Percentiles rank a stretch among this genome's conserved stretches.
Conservation (phyloP, 2,888 invertebrate species). For the Tenthredo livida region DNA sequence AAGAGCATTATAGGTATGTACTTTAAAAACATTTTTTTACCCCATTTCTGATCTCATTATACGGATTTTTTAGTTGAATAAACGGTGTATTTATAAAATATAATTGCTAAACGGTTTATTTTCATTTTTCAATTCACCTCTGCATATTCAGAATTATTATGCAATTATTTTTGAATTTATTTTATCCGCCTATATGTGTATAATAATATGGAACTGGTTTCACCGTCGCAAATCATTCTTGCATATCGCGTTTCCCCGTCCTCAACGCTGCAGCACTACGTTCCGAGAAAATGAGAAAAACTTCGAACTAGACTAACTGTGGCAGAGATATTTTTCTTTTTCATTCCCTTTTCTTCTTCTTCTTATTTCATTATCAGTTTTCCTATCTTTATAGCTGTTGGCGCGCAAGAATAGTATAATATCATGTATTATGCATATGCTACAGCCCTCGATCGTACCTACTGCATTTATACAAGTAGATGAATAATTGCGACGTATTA, state of each 20-base stretch:
- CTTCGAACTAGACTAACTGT: neutral
- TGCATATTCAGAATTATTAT: neutral
- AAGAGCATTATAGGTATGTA: conserved; percentile 45
- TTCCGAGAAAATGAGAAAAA: neutral
- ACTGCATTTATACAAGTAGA: conserved; percentile 32
- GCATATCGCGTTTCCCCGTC: neutral
- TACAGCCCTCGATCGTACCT: conserved; percentile 35
- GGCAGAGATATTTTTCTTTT: neutral
- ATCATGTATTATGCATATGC: neutral
- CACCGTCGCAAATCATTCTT: conserved; percentile 47
- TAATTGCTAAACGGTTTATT: conserved; percentile 57
- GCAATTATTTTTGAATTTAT: neutral
- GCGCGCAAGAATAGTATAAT: neutral
- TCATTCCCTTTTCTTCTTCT: neutral
- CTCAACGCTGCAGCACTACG: neutral
- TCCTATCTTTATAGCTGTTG: neutral
- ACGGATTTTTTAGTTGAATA: conserved; percentile 60
- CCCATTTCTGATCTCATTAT: conserved; percentile 51
- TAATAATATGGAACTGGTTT: conserved; percentile 31
- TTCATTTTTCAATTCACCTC: conserved; percentile 55
- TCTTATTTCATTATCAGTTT: neutral
- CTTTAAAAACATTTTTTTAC: conserved; percentile 39
- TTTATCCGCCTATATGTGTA: neutral
- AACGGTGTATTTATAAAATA: conserved; percentile 63
- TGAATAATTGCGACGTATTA: conserved; percentile 21